Base-by-base conservation (phyloP, 2,797 vertebrate species). In the Ispidina picta region DNA sequence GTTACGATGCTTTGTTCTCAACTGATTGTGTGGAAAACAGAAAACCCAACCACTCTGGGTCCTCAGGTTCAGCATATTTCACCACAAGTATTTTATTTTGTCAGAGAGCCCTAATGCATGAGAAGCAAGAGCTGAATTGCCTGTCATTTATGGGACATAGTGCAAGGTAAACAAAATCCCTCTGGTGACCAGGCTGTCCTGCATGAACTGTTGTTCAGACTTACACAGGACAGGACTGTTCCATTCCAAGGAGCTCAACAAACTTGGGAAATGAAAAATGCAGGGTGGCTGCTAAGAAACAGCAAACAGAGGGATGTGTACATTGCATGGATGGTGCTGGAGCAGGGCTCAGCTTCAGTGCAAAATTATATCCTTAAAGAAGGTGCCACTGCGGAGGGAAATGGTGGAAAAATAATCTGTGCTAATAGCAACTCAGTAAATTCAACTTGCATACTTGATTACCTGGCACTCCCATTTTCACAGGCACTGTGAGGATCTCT, bases 171-270 rank as follows among this genome's bases (percentile, higher is more conserved):
- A 49, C 7, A 71, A 41, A 48, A 41, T 12, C 18, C 26, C 28
- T 37, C 49, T 51, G 46, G 16, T 0, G 2, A 25, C 8, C 15
- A 41, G 18, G 41, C 6, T 64, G 23, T 51, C 28, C 35, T 12
- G 16, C 8, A 37, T 1, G 2, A 79, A 23, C 46, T 1, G 0
- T 12, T 39, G 8, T 3, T 46, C 75, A 69, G 28, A 72, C 0
- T 0, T 23, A 35, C 0, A 1, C 39, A 44, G 52, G 39, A 71
- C 0, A 0, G 41, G 54, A 69, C 65, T 22, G 56, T 28, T 73
- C 56, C 60, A 54, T 71, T 77, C 46, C 54, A 56, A 71, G 31
- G 54, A 85, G 13, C 49, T 37, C 33, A 60, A 52, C 26, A 44
- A 55, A 54, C 37, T n/a, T 23, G 21, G n/a, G 49, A 77, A 77